A percentile compares a stretch with the other conserved stretches of the same genome.
Evolutionary conservation across 1,140 invertebrate species (phyloP).

Genomic region (Micrasema minimum): DNA sequence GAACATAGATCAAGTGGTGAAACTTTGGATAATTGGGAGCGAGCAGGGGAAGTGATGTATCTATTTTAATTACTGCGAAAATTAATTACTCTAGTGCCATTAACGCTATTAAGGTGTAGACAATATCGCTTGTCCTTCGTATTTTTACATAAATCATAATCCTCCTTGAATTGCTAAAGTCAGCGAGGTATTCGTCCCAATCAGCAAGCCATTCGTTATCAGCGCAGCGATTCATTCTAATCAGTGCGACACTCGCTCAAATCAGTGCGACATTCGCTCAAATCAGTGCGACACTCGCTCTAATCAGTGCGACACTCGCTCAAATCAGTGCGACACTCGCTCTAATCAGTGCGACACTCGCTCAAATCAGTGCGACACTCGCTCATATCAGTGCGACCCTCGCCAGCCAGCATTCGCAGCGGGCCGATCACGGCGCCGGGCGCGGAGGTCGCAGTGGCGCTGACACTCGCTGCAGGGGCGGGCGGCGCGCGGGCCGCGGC

Average conservation of each 20-base stretch:
- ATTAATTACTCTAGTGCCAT: constrained; percentile 3
- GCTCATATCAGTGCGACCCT: background rate
- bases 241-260: too few species aligned
- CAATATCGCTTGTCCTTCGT: background rate
- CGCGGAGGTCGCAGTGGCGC: constrained; percentile 25
- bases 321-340: too few species aligned
- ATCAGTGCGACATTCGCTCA: too few species aligned
- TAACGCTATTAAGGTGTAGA: background rate
- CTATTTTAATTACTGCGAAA: constrained; percentile 6
- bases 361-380: background rate
- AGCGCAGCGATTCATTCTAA: too few species aligned
- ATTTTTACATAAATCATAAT: too few species aligned
- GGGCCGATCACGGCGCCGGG: background rate
- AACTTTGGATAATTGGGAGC: constrained; percentile 10
- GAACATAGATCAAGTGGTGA: constrained; percentile 27
- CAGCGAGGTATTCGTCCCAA: too few species aligned
- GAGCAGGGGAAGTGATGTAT: constrained; percentile 9
- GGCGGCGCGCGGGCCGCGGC: constrained; percentile 24
- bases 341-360: background rate
- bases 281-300: too few species aligned
- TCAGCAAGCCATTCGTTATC: too few species aligned
- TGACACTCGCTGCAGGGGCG: constrained; percentile 37
- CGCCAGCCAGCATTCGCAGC: background rate
- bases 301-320: too few species aligned
- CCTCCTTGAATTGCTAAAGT: too few species aligned